Evolutionary conservation across 2,797 vertebrate species (phyloP).

Genomic region (Anomalospiza imberbis): DNA sequence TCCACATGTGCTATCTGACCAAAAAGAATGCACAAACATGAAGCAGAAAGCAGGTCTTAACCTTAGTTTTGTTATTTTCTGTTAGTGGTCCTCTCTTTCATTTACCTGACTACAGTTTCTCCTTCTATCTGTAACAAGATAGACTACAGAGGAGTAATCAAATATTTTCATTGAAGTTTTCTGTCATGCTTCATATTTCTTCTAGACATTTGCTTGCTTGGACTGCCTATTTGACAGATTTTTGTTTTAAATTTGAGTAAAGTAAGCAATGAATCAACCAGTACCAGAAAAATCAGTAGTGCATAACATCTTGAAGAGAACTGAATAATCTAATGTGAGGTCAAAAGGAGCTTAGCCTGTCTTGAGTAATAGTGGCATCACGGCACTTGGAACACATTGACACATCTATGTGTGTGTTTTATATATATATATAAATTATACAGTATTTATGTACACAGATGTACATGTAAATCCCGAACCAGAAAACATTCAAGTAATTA

Average conservation of each 20-base stretch:
- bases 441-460: not conserved
- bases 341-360: not conserved
- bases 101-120: not conserved
- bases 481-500: not conserved
- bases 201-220: not conserved
- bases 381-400: not conserved
- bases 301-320: not conserved
- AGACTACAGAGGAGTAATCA: not conserved
- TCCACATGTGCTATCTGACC: not conserved
- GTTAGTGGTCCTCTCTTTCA: not conserved
- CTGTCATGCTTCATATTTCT: not conserved
- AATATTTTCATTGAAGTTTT: not conserved
- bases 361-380: not conserved
- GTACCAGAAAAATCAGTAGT: not conserved
- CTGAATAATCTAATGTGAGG: not conserved
- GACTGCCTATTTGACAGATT: not conserved
- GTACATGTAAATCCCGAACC: not conserved
- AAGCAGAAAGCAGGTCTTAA: not conserved
- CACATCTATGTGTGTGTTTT: not conserved
- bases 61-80: not conserved
- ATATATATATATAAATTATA: not conserved
- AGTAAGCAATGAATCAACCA: rapidly evolving
- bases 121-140: not conserved
- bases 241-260: not conserved
- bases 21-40: not conserved